phyloP scores from a whole-genome alignment of 2,113 vertebrate genomes.

The Corythornis vintsioides region DNA sequence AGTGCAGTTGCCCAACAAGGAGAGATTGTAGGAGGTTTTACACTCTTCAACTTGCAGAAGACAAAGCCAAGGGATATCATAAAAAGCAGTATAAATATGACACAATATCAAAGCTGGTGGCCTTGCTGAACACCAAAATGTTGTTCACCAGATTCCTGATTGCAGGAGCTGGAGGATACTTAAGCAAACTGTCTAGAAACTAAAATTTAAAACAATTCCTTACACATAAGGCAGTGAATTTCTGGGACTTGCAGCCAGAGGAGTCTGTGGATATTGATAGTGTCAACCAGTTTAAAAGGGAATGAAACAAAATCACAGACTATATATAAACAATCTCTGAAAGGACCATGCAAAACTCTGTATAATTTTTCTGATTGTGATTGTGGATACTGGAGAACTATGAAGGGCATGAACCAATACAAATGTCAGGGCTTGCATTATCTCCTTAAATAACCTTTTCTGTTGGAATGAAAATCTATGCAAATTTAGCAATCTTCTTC shows the following conservation, averaged over 20 bases:
- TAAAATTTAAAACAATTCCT: background rate
- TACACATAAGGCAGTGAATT: background rate
- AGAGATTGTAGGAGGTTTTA: background rate
- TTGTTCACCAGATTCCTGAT: background rate
- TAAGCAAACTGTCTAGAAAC: background rate
- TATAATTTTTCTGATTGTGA: background rate
- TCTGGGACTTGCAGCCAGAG: background rate
- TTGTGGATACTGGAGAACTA: background rate
- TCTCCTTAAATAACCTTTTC: background rate
- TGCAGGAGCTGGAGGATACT: background rate
- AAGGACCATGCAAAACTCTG: background rate
- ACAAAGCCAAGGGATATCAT: background rate
- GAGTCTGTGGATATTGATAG: background rate
- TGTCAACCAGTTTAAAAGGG: background rate
- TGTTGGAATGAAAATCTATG: background rate
- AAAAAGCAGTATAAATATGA: background rate
- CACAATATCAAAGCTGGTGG: background rate
- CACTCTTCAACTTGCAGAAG: background rate
- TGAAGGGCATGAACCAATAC: accelerated
- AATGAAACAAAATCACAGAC: background rate
- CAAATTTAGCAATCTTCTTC: background rate
- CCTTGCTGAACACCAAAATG: background rate
- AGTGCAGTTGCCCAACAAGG: background rate
- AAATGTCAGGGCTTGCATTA: background rate
- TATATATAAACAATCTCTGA: background rate